Evolutionary conservation across 2,797 vertebrate species (phyloP), one percentile per base, ranked within the genome.

Genomic region (Sebastes cheni): DNA sequence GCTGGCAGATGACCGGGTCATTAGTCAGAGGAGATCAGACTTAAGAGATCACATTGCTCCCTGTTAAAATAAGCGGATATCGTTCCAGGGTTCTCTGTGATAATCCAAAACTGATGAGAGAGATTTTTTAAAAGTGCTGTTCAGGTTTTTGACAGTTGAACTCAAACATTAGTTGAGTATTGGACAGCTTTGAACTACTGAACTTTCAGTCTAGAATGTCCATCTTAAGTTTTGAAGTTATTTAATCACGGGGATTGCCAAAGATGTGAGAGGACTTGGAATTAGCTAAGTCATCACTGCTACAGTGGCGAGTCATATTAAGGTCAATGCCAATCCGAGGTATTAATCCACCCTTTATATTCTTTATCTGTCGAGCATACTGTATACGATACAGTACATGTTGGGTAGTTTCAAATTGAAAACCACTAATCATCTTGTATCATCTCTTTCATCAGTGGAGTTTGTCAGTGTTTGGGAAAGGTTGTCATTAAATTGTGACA

Each of bases 21-120:
- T 61, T 66, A 86, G 82, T 91, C 81, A 80, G 46, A 81, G 27
- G 23, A 68, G 34, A 82, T 80, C 66, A 65, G 34, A 77, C 71
- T 34, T 30, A 9, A 67, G 54, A 55, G 78, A 80, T 84, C 78
- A 85, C 60, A 78, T 80, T 80, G 80, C 89, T 88, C 54, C 55
- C 32, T 76, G 69, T 80, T 46, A 61, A 72, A 64, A 52, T 67
- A 72, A 77, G 60, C 1, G 16, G 54, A 67, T 61, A 67, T 69
- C 70, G 22, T 67, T 25, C 54, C 55, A 39, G 68, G 77, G 56
- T 10, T 72, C 60, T 46, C 7, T 67, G 66, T 68, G 39, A 36
- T 34, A 67, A 81, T 67, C 61, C 60, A 65, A 80, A 78, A 80
- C 39, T 59, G 67, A 13, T 67, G 18, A 78, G 27, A 67, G 5